Evolutionary conservation across 1,140 invertebrate species (phyloP).

Genomic region (Halesus radiatus): DNA sequence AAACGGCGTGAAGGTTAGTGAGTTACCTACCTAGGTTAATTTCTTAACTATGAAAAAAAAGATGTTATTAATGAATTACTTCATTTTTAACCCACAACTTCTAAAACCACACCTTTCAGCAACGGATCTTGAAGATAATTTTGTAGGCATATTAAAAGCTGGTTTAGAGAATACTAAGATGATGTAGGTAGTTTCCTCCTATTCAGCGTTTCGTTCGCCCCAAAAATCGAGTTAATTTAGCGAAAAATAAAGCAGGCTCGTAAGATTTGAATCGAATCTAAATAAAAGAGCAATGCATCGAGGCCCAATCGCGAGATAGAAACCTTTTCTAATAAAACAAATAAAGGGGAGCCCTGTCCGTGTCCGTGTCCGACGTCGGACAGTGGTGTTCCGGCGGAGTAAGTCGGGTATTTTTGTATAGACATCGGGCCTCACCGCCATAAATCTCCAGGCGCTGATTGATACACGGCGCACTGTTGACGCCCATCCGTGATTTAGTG

Average conservation of each 20-base stretch:
- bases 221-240: not conserved
- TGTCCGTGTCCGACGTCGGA: not conserved
- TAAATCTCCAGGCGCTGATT: conserved; percentile 69
- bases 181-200: too few species aligned
- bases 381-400: conserved; percentile 7
- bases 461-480: conserved; percentile 71
- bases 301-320: conserved; percentile 21
- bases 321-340: conserved; percentile 38
- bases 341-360: conserved; percentile 12
- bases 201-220: not conserved
- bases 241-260: not conserved
- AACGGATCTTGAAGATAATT: too few species aligned
- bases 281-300: conserved; percentile 31
- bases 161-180: too few species aligned
- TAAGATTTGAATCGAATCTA: conserved; percentile 21
- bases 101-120: too few species aligned
- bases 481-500: conserved; percentile 72
- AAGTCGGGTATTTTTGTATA: conserved; percentile 51
- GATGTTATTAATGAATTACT: too few species aligned
- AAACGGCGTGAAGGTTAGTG: too few species aligned
- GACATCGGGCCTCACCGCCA: conserved; percentile 57
- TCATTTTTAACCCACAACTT: too few species aligned
- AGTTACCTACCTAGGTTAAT: too few species aligned
- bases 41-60: too few species aligned
- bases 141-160: too few species aligned